Evolutionary conservation across 2,797 vertebrate genomes (phyloP).

Genomic region (Schizothorax lantsangensis): DNA sequence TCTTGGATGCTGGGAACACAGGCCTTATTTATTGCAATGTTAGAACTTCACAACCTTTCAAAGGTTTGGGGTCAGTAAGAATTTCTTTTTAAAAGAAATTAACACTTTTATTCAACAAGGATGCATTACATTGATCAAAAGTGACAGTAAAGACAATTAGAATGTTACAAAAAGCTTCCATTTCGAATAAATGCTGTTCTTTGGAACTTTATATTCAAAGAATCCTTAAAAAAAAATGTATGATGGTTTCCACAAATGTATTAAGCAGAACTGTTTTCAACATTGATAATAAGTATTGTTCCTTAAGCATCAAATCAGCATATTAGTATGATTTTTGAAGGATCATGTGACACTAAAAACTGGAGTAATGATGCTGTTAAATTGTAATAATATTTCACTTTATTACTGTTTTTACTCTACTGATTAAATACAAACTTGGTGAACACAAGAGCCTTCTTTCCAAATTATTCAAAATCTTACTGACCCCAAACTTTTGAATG

Average conservation of each 20-base stretch:
- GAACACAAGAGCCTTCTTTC: not conserved
- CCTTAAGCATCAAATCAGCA: not conserved
- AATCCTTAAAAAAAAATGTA: too few species aligned
- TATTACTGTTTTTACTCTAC: not conserved
- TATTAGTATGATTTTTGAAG: not conserved
- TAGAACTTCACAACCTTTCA: not conserved
- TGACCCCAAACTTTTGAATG: not conserved
- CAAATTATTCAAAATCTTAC: not conserved
- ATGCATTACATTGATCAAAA: not conserved
- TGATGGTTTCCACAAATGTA: not conserved
- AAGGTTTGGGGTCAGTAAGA: not conserved
- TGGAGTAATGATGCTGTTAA: not conserved
- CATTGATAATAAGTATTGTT: not conserved
- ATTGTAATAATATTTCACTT: too few species aligned
- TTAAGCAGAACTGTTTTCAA: not conserved
- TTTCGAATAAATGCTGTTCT: not conserved
- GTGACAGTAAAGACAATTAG: not conserved
- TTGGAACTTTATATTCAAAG: not conserved
- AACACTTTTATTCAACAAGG: not conserved
- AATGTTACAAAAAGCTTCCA: not conserved
- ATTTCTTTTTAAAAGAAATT: not conserved
- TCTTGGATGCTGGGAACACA: not conserved
- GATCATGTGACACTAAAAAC: not conserved
- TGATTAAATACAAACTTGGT: not conserved
- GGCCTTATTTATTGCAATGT: not conserved